These are phyloP conservation scores for Sceliomorpha sp. DNA, from an alignment of 2,888 invertebrate species.

Conservation along the genomic window DNA sequence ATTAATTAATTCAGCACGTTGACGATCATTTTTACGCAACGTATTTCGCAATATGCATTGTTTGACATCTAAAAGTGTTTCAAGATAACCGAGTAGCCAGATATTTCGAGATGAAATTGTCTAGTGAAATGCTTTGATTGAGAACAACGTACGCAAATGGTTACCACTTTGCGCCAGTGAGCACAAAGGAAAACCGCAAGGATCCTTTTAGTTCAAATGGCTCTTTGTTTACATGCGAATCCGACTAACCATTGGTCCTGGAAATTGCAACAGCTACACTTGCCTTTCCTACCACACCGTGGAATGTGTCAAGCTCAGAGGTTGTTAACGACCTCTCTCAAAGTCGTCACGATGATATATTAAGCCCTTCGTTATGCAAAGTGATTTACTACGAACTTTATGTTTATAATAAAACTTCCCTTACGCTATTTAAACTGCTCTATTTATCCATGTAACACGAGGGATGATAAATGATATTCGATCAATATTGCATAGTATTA, in stretches of 20 bases:
- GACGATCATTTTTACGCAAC: no score
- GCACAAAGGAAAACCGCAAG: slow-evolving; percentile 46
- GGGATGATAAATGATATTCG: no score
- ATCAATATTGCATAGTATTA: no score
- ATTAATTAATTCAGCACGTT: no score
- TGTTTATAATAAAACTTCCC: neutral
- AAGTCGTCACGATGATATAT: slow-evolving; percentile 49
- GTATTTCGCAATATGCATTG: no score
- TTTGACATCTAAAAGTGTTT: neutral
- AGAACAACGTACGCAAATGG: slow-evolving; percentile 17
- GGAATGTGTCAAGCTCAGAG: slow-evolving; percentile 35
- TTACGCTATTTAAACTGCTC: no score
- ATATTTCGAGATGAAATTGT: slow-evolving; percentile 17
- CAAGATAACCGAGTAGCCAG: neutral
- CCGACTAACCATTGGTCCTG: slow-evolving; percentile 45
- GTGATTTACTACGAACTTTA: slow-evolving; percentile 35
- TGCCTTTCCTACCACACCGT: slow-evolving; percentile 23
- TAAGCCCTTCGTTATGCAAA: slow-evolving; percentile 29
- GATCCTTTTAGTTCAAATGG: slow-evolving; percentile 46
- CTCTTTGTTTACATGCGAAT: slow-evolving; percentile 47
- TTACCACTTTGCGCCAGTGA: slow-evolving; percentile 36
- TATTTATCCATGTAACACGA: no score
- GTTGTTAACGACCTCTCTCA: slow-evolving; percentile 40
- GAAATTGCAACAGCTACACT: slow-evolving; percentile 46
- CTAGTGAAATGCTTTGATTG: slow-evolving; percentile 15